Evolutionary conservation across 2,888 invertebrate species (phyloP).

Genomic region (Ischnura elegans): DNA sequence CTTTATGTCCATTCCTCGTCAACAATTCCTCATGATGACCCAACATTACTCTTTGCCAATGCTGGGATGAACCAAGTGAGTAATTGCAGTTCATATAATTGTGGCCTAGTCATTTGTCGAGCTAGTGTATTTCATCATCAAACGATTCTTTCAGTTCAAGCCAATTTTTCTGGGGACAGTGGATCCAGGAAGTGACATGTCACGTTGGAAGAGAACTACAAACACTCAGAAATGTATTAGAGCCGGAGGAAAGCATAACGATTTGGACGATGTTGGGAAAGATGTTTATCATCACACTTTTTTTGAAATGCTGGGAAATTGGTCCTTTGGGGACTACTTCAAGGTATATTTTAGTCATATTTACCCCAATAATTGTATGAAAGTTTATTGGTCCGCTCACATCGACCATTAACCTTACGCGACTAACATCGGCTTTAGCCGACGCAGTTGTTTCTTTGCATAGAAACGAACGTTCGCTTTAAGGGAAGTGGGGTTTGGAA

Average conservation of each 20-base stretch:
- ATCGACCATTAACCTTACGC: no score
- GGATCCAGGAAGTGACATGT: constrained; percentile 97
- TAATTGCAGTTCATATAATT: neutral
- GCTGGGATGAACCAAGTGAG: constrained; percentile 98
- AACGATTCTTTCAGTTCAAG: constrained; percentile 86
- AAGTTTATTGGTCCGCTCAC: no score
- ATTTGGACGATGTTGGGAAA: constrained; percentile 99
- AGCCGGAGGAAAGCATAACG: constrained; percentile 99
- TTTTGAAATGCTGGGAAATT: constrained; percentile 99
- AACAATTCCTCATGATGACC: constrained; percentile 98
- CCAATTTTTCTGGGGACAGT: constrained; percentile 98
- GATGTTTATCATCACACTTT: constrained; percentile 99
- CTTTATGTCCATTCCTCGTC: constrained; percentile 98
- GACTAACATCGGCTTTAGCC: no score
- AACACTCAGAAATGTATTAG: constrained; percentile 99
- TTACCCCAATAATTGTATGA: no score
- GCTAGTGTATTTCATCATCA: constrained; percentile 38
- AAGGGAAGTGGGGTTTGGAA: no score
- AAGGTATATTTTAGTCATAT: constrained; percentile 81
- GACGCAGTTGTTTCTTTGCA: no score
- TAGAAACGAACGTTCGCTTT: no score
- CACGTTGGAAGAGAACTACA: constrained; percentile 91
- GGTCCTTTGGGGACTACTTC: constrained; percentile 99
- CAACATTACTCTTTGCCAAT: constrained; percentile 97
- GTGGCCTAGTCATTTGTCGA: neutral